Evolutionary conservation across 2,888 invertebrate species (phyloP).

Genomic region (Apotomis turbidana): DNA sequence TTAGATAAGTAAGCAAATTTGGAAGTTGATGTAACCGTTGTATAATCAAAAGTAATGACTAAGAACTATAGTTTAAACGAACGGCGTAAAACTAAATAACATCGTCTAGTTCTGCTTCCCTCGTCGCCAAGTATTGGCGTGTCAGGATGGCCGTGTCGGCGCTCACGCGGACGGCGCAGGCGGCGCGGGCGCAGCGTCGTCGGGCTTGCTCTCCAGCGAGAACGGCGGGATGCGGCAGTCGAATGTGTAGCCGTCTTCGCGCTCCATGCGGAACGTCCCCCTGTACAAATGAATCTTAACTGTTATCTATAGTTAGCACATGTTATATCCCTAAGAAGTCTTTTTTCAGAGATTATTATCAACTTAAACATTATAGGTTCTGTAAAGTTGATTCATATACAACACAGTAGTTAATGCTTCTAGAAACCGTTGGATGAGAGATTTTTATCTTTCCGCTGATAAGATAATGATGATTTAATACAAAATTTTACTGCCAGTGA

Average conservation of each 20-base stretch:
- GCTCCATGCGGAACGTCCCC: conserved; percentile 98
- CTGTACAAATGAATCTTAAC: conserved; percentile 49
- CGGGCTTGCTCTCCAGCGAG: conserved; percentile 96
- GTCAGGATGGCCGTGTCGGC: background rate
- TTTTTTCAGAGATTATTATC: too few species aligned
- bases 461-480: too few species aligned
- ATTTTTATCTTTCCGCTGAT: too few species aligned
- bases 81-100: background rate
- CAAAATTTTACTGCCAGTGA: too few species aligned
- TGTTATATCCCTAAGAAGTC: too few species aligned
- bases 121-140: background rate
- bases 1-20: conserved; percentile 1
- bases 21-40: conserved; percentile 2
- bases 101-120: conserved; percentile 14
- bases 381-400: too few species aligned
- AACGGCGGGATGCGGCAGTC: conserved; percentile 99
- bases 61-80: background rate
- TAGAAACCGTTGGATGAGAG: too few species aligned
- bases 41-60: conserved; percentile 5
- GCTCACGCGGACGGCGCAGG: conserved; percentile 67
- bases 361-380: too few species aligned
- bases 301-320: too few species aligned
- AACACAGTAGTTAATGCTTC: too few species aligned
- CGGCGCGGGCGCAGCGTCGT: conserved; percentile 76
- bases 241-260: conserved; percentile 98